These are phyloP conservation scores for Microtus pennsylvanicus DNA, from an alignment of 2,113 vertebrate genomes.

Conservation along the genomic window DNA sequence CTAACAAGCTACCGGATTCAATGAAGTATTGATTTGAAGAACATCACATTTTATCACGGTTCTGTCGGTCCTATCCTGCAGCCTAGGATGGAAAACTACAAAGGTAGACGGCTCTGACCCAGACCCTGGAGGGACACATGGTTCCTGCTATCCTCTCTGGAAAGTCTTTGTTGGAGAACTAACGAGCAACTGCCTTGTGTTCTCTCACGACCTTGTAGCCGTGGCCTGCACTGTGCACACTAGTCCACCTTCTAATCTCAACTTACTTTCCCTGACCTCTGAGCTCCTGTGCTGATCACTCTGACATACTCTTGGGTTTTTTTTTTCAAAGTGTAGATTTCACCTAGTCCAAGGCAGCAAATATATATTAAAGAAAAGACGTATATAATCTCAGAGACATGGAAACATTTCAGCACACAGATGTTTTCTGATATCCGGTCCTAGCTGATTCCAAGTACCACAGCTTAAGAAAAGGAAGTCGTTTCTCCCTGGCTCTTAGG, in stretches of 20 bases:
- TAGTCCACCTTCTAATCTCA: background rate
- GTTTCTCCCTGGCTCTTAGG: background rate
- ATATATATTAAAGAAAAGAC: background rate
- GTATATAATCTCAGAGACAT: background rate
- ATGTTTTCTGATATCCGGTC: background rate
- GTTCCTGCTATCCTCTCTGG: no score
- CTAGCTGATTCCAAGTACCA: background rate
- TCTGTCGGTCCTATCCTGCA: no score
- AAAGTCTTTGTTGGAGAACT: background rate
- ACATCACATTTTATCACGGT: background rate
- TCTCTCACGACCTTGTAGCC: background rate
- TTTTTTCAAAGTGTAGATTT: background rate
- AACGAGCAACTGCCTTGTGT: background rate
- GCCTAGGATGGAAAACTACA: background rate
- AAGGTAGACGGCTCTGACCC: background rate
- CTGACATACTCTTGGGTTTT: background rate
- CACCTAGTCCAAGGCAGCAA: constrained; percentile 24
- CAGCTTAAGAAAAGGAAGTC: background rate
- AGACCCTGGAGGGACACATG: background rate
- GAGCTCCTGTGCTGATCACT: background rate
- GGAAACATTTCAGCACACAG: background rate
- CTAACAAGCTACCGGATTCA: background rate
- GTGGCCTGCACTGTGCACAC: background rate
- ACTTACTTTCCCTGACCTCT: background rate
- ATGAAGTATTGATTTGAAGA: background rate